Conservation (phyloP, 1,140 invertebrate species). For the Lutraria rhynchaena region DNA sequence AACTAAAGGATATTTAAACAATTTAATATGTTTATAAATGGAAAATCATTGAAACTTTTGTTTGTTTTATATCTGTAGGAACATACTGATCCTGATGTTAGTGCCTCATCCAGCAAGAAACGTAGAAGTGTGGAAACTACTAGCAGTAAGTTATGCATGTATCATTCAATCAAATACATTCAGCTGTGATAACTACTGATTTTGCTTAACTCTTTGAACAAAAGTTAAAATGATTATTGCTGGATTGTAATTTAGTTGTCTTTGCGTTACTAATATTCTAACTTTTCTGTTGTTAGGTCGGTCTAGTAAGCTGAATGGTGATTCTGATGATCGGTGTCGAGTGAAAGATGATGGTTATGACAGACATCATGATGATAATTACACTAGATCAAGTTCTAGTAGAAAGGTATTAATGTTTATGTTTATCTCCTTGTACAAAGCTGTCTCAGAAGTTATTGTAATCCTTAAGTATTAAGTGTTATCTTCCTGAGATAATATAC, state of each 20-base stretch:
- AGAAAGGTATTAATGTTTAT: constrained; percentile 24
- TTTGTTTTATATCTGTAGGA: neutral
- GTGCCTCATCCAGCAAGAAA: constrained; percentile 61
- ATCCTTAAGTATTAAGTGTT: too few relatives aligned
- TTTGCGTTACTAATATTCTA: too few relatives aligned
- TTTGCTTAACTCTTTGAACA: too few relatives aligned
- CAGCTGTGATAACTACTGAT: too few relatives aligned
- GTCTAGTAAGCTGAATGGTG: constrained; percentile 38
- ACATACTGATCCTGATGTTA: constrained; percentile 51
- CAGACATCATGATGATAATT: constrained; percentile 23
- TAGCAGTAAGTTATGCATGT: constrained; percentile 60
- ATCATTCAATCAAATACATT: too few relatives aligned
- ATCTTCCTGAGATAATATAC: too few relatives aligned
- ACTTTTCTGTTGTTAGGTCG: constrained; percentile 44
- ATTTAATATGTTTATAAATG: too few relatives aligned
- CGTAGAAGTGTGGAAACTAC: constrained; percentile 58
- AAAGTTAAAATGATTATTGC: too few relatives aligned
- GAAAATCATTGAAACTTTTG: neutral
- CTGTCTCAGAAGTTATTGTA: too few relatives aligned
- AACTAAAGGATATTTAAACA: too few relatives aligned
- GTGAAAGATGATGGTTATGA: constrained; percentile 14
- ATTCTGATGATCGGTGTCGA: constrained; percentile 34
- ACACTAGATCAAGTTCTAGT: neutral
- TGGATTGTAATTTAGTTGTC: too few relatives aligned
- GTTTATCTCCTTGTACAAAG: too few relatives aligned